These are phyloP conservation scores for Tonatia bakeri DNA, from an alignment of 2,113 vertebrate genomes.

Conservation along the genomic window DNA sequence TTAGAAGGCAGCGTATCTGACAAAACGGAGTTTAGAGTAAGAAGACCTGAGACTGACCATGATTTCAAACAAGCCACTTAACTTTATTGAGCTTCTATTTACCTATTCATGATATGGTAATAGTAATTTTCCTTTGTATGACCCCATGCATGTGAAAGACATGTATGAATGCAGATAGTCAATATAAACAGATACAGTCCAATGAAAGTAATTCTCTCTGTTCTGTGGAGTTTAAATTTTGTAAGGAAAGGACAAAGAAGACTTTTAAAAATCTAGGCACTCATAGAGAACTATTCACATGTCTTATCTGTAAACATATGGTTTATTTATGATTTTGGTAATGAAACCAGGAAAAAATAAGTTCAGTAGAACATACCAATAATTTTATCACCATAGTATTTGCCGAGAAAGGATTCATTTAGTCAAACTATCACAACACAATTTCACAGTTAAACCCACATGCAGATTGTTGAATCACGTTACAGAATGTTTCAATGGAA, in stretches of 20 bases:
- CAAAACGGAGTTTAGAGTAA: not conserved
- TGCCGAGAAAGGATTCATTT: slow-evolving; percentile 39
- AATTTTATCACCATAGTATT: slow-evolving; percentile 44
- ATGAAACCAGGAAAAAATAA: slow-evolving; percentile 16
- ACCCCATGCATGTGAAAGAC: not conserved
- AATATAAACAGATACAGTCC: not conserved
- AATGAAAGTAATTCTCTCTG: not conserved
- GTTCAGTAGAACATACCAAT: not conserved
- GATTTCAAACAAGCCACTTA: not conserved
- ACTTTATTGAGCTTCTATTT: not conserved
- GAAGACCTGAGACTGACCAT: not conserved
- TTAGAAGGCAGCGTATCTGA: not conserved
- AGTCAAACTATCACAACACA: slow-evolving; percentile 58
- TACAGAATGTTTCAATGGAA: slow-evolving; percentile 29
- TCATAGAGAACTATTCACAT: not conserved
- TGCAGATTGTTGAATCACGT: slow-evolving; percentile 38
- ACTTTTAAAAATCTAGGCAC: not conserved
- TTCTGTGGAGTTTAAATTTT: not conserved
- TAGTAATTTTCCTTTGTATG: not conserved
- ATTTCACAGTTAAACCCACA: slow-evolving; percentile 60
- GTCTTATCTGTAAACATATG: not conserved
- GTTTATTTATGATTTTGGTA: slow-evolving; percentile 54
- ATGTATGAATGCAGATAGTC: not conserved
- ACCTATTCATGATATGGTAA: not conserved
- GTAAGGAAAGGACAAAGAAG: not conserved